phyloP scores from a whole-genome alignment of 2,888 invertebrate genomes.

The Liodrosophila aerea region DNA sequence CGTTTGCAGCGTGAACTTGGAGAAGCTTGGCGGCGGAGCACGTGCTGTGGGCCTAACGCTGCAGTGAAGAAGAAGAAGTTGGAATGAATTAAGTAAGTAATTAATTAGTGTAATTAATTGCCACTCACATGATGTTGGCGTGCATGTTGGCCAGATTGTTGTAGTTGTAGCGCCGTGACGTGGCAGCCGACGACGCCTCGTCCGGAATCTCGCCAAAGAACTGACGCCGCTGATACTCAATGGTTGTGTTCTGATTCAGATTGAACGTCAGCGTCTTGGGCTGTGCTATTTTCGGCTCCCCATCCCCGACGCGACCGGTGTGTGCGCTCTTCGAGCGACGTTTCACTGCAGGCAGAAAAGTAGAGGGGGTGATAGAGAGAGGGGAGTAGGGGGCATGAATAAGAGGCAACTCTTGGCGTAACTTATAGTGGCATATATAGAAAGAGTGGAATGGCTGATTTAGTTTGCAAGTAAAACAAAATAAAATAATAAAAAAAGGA shows the following conservation, averaged over 20 bases:
- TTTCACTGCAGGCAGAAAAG: constrained; percentile 69
- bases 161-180: constrained; percentile 74
- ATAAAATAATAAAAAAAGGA: too few species aligned
- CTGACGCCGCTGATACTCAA: constrained; percentile 80
- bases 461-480: too few species aligned
- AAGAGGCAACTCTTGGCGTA: too few species aligned
- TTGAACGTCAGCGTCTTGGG: constrained; percentile 80
- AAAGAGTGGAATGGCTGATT: too few species aligned
- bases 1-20: constrained; percentile 87
- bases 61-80: constrained; percentile 18
- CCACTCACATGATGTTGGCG: constrained; percentile 82
- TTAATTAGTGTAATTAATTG: not conserved
- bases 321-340: constrained; percentile 83
- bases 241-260: constrained; percentile 82
- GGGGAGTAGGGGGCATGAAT: not conserved
- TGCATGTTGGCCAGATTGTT: constrained; percentile 80
- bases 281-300: constrained; percentile 80
- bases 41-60: constrained; percentile 81
- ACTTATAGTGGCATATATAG: too few species aligned
- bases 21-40: constrained; percentile 81
- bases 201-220: constrained; percentile 77
- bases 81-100: not conserved
- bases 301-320: constrained; percentile 78
- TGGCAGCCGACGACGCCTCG: constrained; percentile 31
- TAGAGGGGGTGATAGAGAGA: not conserved